Base-by-base conservation (phyloP, 1,140 invertebrate genomes). In the Lucilia cuprina region DNA sequence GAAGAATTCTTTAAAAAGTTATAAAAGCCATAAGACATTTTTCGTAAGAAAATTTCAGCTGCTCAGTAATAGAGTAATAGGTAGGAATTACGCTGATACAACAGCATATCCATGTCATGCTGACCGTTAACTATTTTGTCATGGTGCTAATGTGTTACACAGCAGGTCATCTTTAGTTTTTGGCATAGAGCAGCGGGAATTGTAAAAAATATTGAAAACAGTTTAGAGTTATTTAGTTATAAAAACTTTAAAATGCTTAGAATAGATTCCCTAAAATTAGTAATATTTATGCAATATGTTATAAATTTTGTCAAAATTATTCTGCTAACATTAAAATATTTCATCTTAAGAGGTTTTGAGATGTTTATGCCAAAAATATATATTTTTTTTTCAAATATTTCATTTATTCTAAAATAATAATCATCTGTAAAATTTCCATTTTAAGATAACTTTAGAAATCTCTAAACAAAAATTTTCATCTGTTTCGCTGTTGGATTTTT, bases 101-200 rank as follows among this genome's bases (percentile, higher is more conserved):
- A n/a, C n/a, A n/a, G n/a, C n/a, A n/a, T n/a, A n/a, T n/a, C n/a
- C n/a, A n/a, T n/a, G n/a, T n/a, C n/a, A n/a, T n/a, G n/a, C n/a
- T 70, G 65, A 60, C 65, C 65, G 65, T 70, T 70, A 70, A 5
- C 21, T 80, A 17, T 14, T 77, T 74, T 21, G 41, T 21, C 9
- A 49, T 47, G 77, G 41, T 80, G 77, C 21, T 80, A 80, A 80
- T 80, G 12, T 80, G 77, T 21, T 49, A 80, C 49, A 80, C 77
- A 80, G 77, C 77, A 80, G 77, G 77, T 80, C 77, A 80, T 25
- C 77, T 49, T 80, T 55, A n/a, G n/a, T n/a, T n/a, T n/a, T n/a
- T 41, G 35, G 3, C 35, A 41, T 3, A 41, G 35, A 41, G 35
- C 35, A 41, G 35, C 55, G 0, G 55, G 13, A 60, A 60, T 60